Conservation (phyloP, 1,140 invertebrate genomes). For the Aleiodes sp. region DNA sequence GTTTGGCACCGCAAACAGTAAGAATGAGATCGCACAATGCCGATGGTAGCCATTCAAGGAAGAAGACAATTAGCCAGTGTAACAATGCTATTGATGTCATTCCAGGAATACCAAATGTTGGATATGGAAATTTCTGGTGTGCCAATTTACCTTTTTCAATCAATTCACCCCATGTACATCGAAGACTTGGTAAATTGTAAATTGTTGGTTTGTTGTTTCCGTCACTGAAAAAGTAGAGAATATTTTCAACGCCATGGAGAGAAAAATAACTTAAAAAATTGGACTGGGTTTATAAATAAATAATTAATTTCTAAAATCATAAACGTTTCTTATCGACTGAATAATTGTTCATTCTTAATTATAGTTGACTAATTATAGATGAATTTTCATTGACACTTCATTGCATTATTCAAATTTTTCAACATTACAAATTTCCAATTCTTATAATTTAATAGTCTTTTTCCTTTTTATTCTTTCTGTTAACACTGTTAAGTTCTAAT, state of each 20-base stretch:
- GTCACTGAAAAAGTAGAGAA: conserved; percentile 27
- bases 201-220: conserved; percentile 28
- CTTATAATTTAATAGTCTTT: no score
- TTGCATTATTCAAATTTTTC: no score
- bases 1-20: conserved; percentile 41
- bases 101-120: conserved; percentile 51
- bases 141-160: conserved; percentile 44
- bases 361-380: no score
- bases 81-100: conserved; percentile 46
- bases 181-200: conserved; percentile 45
- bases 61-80: conserved; percentile 46
- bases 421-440: no score
- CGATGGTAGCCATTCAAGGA: conserved; percentile 55
- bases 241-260: background rate
- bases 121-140: conserved; percentile 47
- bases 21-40: conserved; percentile 46
- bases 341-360: no score
- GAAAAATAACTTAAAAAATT: background rate
- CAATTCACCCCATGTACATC: conserved; percentile 51
- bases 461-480: no score
- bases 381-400: no score
- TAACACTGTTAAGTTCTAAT: no score
- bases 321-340: no score
- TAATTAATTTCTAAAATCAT: no score
- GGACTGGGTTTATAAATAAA: no score